A percentile compares a stretch with the other conserved stretches of the same genome.
Evolutionary conservation across 2,113 vertebrate species (phyloP).

Genomic region (Petaurus breviceps): DNA sequence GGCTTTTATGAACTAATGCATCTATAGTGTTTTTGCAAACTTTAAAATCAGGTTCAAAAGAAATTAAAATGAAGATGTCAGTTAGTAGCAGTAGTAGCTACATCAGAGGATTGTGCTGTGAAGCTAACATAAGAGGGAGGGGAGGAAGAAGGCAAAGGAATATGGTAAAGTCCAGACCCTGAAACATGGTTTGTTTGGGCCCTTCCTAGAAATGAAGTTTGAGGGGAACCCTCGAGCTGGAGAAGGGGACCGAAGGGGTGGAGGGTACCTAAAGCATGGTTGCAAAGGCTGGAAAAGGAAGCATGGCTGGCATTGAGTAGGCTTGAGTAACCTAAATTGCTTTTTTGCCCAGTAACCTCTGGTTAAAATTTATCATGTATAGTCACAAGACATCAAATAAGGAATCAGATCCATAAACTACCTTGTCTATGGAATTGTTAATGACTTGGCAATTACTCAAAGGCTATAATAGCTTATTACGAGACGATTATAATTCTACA

Average conservation of each 20-base stretch:
- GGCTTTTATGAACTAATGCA: not conserved
- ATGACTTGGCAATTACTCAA: not conserved
- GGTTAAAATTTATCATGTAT: not conserved
- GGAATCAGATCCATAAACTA: not conserved
- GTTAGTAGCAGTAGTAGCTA: not conserved
- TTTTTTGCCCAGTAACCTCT: not conserved
- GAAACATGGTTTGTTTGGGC: not conserved
- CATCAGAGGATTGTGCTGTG: not conserved
- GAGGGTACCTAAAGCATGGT: fast-evolving
- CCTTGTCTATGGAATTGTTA: not conserved
- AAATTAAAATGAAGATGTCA: not conserved
- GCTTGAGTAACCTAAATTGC: not conserved
- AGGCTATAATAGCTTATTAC: not conserved
- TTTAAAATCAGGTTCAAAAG: not conserved
- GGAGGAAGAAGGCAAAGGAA: not conserved
- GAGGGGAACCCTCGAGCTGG: not conserved
- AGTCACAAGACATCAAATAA: not conserved
- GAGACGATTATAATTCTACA: not conserved
- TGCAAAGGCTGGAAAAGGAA: not conserved
- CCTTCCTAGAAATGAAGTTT: not conserved
- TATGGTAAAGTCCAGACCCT: not conserved
- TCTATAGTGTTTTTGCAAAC: not conserved
- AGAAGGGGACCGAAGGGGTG: not conserved
- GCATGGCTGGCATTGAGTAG: fast-evolving
- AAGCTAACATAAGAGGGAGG: not conserved